Percentiles rank a stretch among this genome's conserved stretches.
phyloP scores from a whole-genome alignment of 2,113 vertebrate species.

The Rana temporaria region DNA sequence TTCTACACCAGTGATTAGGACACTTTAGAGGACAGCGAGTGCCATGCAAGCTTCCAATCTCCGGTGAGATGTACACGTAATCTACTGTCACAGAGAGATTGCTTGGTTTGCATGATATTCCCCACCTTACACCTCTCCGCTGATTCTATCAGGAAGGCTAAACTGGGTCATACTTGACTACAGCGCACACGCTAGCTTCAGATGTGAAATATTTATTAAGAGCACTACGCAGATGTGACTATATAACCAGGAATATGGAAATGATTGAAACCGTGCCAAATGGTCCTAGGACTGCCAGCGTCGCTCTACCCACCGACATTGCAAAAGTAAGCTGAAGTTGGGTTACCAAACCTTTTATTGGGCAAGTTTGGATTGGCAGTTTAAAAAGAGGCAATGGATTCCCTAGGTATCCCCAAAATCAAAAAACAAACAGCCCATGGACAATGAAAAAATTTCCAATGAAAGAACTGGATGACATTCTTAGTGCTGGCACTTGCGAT shows the following conservation, averaged over 20 bases:
- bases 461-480: too few relatives aligned
- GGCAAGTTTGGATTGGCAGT: too few relatives aligned
- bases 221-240: background rate
- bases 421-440: too few relatives aligned
- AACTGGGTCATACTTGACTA: conserved; percentile 20
- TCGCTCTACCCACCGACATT: too few relatives aligned
- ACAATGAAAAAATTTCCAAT: too few relatives aligned
- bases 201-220: background rate
- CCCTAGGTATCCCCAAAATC: too few relatives aligned
- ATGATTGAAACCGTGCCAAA: background rate
- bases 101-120: background rate
- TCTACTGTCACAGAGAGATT: background rate
- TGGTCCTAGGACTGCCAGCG: background rate
- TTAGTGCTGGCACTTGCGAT: too few relatives aligned
- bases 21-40: background rate
- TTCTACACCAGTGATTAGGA: background rate
- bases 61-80: background rate
- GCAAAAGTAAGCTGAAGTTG: too few relatives aligned
- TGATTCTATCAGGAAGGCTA: background rate
- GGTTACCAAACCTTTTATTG: too few relatives aligned
- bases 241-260: background rate
- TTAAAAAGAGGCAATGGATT: too few relatives aligned
- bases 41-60: background rate
- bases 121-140: background rate
- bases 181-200: background rate